Evolutionary conservation across 1,140 invertebrate species (phyloP), one percentile per base, ranked within the genome.

Genomic region (Babylonia areolata): DNA sequence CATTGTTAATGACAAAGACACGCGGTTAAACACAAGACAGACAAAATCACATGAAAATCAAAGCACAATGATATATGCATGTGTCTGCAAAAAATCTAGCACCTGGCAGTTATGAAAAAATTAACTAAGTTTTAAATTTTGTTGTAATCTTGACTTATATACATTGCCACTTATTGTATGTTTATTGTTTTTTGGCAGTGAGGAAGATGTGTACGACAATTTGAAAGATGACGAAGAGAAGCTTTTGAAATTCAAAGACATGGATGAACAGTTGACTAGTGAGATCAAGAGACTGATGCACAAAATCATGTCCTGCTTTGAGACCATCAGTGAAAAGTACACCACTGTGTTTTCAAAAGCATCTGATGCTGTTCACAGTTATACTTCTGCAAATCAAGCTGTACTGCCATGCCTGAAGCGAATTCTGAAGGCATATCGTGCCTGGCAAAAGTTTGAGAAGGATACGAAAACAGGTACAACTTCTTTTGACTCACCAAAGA

Each of bases 401-500:
- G 6, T 84, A 31, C 3, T 71, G 1, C 11, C 87, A 28, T 85
- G 79, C 42, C 86, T 88, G 73, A 84, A 90, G 54, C 89, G 91
- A 78, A 90, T 94, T 31, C 87, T 94, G 33, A 86, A 88, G n/a
- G 90, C 92, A 9, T 91, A 92, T 78, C 89, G 87, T 51, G 89
- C 86, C 46, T 94, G 93, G 73, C 89, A 92, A 78, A 92, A 94
- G 82, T 86, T 93, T 73, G 94, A 94, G 87, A 94, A 92, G 82
- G 91, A 92, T 78, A 94, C 96, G 40, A 96, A 97, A 89, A 90
- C 92, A 3, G 89, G 86, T 23, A 92, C 89, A 80, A 92, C 92
- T 85, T 86, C 90, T 42, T 91, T 92, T 85, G 87, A 90, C 42
- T 91, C 90, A 69, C 81, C 89, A 12, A 90, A 91, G 58, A 85